phyloP scores from a whole-genome alignment of 2,888 invertebrate species.

The Tipula lateralis region DNA sequence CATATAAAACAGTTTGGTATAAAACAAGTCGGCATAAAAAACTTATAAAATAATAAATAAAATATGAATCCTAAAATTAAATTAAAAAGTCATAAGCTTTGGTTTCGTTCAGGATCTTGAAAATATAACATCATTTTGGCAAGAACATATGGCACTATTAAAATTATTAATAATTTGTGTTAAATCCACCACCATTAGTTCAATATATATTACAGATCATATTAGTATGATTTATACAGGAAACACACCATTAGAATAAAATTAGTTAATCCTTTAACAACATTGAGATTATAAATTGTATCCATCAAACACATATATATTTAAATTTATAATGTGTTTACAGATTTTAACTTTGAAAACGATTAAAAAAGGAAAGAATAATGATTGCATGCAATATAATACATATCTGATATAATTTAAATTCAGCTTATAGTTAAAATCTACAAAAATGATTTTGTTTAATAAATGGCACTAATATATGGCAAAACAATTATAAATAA shows the following conservation, averaged over 20 bases:
- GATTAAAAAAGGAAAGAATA: not conserved
- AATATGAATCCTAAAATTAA: not conserved
- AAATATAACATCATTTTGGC: not conserved
- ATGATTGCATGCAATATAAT: not conserved
- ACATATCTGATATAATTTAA: not conserved
- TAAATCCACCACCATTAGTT: conserved; percentile 4
- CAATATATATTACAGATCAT: not conserved
- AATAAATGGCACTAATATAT: not conserved
- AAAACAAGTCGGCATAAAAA: not conserved
- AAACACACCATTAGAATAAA: not conserved
- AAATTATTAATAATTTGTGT: not conserved
- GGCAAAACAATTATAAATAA: not conserved
- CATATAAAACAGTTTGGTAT: not conserved
- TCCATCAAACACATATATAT: not conserved
- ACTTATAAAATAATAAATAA: not conserved
- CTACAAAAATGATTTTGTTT: not conserved
- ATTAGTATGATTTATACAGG: not conserved
- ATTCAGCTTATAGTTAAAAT: not conserved
- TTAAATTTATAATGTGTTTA: not conserved
- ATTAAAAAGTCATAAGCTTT: not conserved
- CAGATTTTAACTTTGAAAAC: not conserved
- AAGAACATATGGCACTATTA: not conserved
- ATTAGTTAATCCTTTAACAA: not conserved
- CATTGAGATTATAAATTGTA: not conserved
- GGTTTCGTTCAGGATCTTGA: not conserved